These are phyloP conservation scores for Fragum sueziense DNA, from an alignment of 2,888 invertebrate species.

Conservation along the genomic window DNA sequence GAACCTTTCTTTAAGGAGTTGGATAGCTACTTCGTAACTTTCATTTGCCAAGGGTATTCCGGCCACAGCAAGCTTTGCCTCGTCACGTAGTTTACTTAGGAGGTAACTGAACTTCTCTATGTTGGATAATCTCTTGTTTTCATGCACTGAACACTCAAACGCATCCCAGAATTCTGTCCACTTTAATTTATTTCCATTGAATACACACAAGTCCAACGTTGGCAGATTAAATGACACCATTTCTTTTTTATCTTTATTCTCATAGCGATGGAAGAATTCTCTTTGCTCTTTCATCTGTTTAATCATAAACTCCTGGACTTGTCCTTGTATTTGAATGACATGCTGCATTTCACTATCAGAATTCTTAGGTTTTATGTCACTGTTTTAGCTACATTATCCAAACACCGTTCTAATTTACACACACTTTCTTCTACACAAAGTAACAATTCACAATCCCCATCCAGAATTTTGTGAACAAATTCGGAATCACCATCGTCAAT, in stretches of 20 bases:
- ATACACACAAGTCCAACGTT: background rate
- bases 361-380: background rate
- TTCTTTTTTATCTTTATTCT: background rate
- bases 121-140: too few relatives aligned
- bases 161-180: constrained; percentile 9
- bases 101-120: too few relatives aligned
- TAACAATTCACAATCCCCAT: constrained; percentile 18
- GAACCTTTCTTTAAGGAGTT: too few relatives aligned
- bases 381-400: background rate
- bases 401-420: background rate
- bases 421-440: background rate
- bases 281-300: constrained; percentile 4
- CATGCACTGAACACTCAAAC: too few relatives aligned
- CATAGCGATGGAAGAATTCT: background rate
- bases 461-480: constrained; percentile 3
- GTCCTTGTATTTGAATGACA: constrained; percentile 3
- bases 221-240: constrained; percentile 2
- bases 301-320: background rate
- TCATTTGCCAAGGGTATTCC: too few relatives aligned
- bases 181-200: constrained; percentile 7
- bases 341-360: background rate
- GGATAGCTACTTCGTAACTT: too few relatives aligned
- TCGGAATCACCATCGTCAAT: constrained; percentile 8
- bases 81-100: too few relatives aligned
- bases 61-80: too few relatives aligned